phyloP scores from a whole-genome alignment of 2,113 vertebrate species.

The Pampusana beccarii region DNA sequence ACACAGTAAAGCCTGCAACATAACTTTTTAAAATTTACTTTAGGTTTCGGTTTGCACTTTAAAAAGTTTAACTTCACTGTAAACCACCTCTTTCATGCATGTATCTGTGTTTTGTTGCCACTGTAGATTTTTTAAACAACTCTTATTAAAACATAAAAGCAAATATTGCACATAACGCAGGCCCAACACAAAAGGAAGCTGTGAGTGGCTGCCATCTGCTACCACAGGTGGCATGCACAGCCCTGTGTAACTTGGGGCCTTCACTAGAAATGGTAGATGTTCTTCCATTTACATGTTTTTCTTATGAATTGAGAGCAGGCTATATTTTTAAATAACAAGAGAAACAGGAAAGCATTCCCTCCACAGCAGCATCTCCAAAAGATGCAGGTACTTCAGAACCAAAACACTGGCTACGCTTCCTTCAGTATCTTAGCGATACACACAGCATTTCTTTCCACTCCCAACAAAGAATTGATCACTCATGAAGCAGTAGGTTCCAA shows the following conservation, averaged over 20 bases:
- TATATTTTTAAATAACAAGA: not conserved
- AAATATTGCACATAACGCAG: not conserved
- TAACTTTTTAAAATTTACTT: not conserved
- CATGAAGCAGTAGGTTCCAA: slow-evolving; percentile 66
- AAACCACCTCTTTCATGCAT: not conserved
- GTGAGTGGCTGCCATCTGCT: slow-evolving; percentile 60
- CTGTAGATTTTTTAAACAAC: not conserved
- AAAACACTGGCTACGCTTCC: not conserved
- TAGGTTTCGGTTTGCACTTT: not conserved
- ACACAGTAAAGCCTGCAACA: not conserved
- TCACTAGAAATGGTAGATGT: not conserved
- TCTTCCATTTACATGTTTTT: not conserved
- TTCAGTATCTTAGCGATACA: slow-evolving; percentile 38
- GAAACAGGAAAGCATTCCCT: not conserved
- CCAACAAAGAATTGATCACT: slow-evolving; percentile 69
- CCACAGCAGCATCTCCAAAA: not conserved
- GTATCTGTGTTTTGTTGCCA: not conserved
- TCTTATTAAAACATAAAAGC: slow-evolving; percentile 32
- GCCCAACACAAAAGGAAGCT: slow-evolving; percentile 7
- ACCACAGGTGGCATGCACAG: slow-evolving; percentile 31
- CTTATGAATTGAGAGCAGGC: not conserved
- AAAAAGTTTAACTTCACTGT: not conserved
- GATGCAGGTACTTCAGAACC: accelerated
- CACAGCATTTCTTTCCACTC: slow-evolving; percentile 34
- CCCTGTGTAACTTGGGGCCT: slow-evolving; percentile 21